Evolutionary conservation across 2,113 vertebrate genomes (phyloP), one percentile per base, ranked within the genome.

Genomic region (Diphyllodes magnificus): DNA sequence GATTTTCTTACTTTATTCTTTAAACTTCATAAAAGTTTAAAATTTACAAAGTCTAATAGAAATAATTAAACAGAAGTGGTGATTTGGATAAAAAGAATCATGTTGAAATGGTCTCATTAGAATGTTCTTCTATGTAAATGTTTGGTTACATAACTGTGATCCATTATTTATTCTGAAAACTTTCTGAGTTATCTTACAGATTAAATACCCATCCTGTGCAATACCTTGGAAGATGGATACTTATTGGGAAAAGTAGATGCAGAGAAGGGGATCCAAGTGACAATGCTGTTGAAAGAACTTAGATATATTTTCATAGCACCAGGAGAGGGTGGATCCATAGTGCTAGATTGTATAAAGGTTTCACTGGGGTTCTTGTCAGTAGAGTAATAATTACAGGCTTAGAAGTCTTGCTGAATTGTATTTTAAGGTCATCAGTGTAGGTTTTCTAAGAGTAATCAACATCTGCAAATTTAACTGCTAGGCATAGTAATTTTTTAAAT

Each of bases 61-160:
- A 95, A 72, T 78, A 47, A 70, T 47, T 66, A 61, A 54, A 53
- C 5, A 20, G 30, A 86, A 75, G 6, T 20, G 7, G 4, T 51
- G 15, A 59, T 83, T 75, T 42, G 19, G 9, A 33, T 77, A 47
- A 60, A 44, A 57, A 27, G 8, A 23, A 1, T 56, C 1, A 21
- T 1, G 0, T n/a, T 82, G 6, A 59, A 71, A 54, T 86, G 2
- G 0, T 80, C 19, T 56, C 2, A 3, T 56, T 69, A 56, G 7
- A 71, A 79, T 72, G 7, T 22, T 71, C 7, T 81, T 49, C 17
- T 57, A 0, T 60, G 6, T 71, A 79, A 50, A 24, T 68, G 13
- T 79, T 75, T 35, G 15, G 15, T 84, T 63, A 54, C 7, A 68
- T 59, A 53, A 37, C 37, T 56, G 12, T 3, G 7, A 18, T n/a